Evolutionary conservation across 2,888 invertebrate genomes (phyloP).

Genomic region (Colletes collaris): DNA sequence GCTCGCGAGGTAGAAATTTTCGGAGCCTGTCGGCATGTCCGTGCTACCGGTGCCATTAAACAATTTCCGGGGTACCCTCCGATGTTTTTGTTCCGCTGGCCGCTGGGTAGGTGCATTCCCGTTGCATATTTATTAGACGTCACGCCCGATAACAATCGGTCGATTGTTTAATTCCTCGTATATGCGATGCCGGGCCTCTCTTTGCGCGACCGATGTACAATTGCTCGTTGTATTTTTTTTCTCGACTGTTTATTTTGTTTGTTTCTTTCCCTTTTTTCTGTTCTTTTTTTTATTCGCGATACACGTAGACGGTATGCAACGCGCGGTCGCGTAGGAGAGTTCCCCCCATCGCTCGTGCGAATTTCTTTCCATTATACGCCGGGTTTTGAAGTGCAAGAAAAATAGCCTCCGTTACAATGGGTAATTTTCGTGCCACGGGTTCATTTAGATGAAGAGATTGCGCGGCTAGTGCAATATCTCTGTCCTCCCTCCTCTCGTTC

Average conservation of each 20-base stretch:
- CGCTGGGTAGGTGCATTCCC: slow-evolving; percentile 50
- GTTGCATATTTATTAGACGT: slow-evolving; percentile 76
- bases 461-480: slow-evolving; percentile 12
- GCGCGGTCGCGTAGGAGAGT: slow-evolving; percentile 16
- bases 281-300: slow-evolving; percentile 5
- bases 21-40: slow-evolving; percentile 36
- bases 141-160: slow-evolving; percentile 74
- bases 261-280: neutral
- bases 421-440: slow-evolving; percentile 54
- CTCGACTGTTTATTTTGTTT: slow-evolving; percentile 10
- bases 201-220: slow-evolving; percentile 35
- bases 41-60: slow-evolving; percentile 49
- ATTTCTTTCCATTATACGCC: slow-evolving; percentile 46
- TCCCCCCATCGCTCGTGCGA: slow-evolving; percentile 32
- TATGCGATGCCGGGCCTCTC: slow-evolving; percentile 32
- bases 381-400: slow-evolving; percentile 51
- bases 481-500: neutral
- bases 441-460: slow-evolving; percentile 54
- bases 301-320: neutral
- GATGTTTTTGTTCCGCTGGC: slow-evolving; percentile 54
- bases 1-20: slow-evolving; percentile 37
- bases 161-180: slow-evolving; percentile 72
- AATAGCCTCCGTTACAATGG: slow-evolving; percentile 55
- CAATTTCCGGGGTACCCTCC: slow-evolving; percentile 63
- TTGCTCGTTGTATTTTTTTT: slow-evolving; percentile 30